Evolutionary conservation across 2,797 vertebrate species (phyloP).

Genomic region (Petrocephalus schoutedeni): DNA sequence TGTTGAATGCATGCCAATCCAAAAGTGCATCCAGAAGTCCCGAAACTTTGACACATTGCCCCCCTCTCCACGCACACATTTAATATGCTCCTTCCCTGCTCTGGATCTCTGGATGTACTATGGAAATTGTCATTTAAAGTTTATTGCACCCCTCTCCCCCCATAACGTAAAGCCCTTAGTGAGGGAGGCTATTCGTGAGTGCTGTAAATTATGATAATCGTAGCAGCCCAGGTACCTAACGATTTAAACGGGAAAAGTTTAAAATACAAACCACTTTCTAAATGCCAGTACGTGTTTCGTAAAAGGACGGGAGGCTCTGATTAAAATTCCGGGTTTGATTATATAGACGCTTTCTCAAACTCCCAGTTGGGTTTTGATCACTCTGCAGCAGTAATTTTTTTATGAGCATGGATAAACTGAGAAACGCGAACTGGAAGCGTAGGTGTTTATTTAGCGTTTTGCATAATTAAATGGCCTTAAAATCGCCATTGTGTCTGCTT

Average conservation of each 20-base stretch:
- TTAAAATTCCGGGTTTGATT: background rate
- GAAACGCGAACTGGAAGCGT: background rate
- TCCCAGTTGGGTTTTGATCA: background rate
- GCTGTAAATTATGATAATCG: background rate
- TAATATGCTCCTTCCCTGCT: background rate
- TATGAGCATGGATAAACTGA: background rate
- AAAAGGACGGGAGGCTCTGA: background rate
- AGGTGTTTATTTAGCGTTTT: slow-evolving; percentile 12
- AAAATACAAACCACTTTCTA: background rate
- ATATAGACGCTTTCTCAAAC: background rate
- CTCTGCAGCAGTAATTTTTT: background rate
- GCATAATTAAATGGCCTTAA: slow-evolving; percentile 2
- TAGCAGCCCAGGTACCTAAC: background rate
- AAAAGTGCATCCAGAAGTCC: background rate
- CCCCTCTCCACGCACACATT: background rate
- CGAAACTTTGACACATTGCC: background rate
- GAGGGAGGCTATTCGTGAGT: background rate
- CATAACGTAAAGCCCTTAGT: background rate
- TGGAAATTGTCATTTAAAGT: background rate
- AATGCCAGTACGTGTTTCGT: background rate
- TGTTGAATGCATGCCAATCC: background rate
- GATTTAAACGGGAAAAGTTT: background rate
- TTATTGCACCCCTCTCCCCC: background rate
- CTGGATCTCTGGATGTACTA: background rate
- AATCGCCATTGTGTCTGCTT: background rate